Evolutionary conservation across 2,797 vertebrate genomes (phyloP), one percentile per base, ranked within the genome.

Genomic region (Syngnathus rostellatus): DNA sequence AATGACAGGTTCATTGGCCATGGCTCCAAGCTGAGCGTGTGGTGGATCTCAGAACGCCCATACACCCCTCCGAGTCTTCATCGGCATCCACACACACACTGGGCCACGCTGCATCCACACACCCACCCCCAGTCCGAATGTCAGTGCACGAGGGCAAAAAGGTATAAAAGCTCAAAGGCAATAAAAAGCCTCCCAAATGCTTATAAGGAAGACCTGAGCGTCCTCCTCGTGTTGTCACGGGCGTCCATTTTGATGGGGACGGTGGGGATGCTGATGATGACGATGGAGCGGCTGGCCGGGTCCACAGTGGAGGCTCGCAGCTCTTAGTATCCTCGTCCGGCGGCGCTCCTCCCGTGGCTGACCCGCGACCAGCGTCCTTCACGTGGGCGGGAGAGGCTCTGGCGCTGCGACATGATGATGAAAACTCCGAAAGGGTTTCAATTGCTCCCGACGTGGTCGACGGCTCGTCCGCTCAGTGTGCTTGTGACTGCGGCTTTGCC

Each of bases 1-100:
- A 88, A 97, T 94, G 81, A 96, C 95, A 0, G 94, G 94, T 94
- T 95, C 94, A 93, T 88, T 97, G 86, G 94, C 95, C 95, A 97
- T 97, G 86, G 85, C 90, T 86, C 78, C 70, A 72, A 81, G 84
- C 87, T 90, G 90, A 91, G 92, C 81, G 79, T 88, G 55, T 19
- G 2, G 23, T 40, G 72, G 58, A 59, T 37, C 62, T 69, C 77
- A 65, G 82, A 70, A 66, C 67, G 80, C 78, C 79, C 73, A 71
- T 77, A 81, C 73, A 31, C 31, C 5, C 31, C 31, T 31, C 31
- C 31, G 31, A 31, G 31, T 31, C 84, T 83, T 75, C 75, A 73
- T 25, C 72, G 16, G 39, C 39, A 23, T 21, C 21, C 31, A 31
- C 54, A 38, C 57, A 21, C 60, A 46, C 23, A n/a, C 40, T 45